phyloP scores from a whole-genome alignment of 1,140 invertebrate species.

The Charaxes varanes region DNA sequence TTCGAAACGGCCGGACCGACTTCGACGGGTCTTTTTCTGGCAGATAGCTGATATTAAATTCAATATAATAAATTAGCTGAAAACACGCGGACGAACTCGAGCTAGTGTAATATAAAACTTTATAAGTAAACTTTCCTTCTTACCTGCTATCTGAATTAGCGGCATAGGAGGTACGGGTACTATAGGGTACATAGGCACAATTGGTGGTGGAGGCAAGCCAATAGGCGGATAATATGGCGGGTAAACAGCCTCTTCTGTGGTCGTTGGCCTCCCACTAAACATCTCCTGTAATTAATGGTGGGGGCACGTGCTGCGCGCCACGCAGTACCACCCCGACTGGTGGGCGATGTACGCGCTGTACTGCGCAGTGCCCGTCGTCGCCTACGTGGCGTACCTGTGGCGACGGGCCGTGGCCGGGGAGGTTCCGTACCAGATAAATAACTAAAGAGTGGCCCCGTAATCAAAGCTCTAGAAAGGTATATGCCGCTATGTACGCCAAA shows the following conservation, averaged over 20 bases:
- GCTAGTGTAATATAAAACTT: too few relatives aligned
- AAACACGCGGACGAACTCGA: too few relatives aligned
- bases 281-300: too few relatives aligned
- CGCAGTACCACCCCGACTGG: slow-evolving; percentile 85
- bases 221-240: slow-evolving; percentile 54
- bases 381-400: slow-evolving; percentile 83
- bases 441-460: background rate
- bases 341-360: slow-evolving; percentile 87
- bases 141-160: slow-evolving; percentile 24
- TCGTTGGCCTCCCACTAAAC: too few relatives aligned
- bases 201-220: slow-evolving; percentile 41
- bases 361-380: slow-evolving; percentile 80
- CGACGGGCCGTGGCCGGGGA: slow-evolving; percentile 60
- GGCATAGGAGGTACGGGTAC: slow-evolving; percentile 48
- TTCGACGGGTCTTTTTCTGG: too few relatives aligned
- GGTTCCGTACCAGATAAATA: background rate
- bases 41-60: too few relatives aligned
- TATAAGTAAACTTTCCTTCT: slow-evolving; percentile 3
- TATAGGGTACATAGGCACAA: slow-evolving; percentile 50
- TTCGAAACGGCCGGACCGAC: too few relatives aligned
- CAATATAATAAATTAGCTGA: too few relatives aligned
- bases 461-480: too few relatives aligned
- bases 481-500: too few relatives aligned
- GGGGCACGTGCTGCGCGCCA: slow-evolving; percentile 81
- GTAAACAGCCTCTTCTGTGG: too few relatives aligned